Evolutionary conservation across 2,888 invertebrate species (phyloP).

Genomic region (Teleiodes luculella): DNA sequence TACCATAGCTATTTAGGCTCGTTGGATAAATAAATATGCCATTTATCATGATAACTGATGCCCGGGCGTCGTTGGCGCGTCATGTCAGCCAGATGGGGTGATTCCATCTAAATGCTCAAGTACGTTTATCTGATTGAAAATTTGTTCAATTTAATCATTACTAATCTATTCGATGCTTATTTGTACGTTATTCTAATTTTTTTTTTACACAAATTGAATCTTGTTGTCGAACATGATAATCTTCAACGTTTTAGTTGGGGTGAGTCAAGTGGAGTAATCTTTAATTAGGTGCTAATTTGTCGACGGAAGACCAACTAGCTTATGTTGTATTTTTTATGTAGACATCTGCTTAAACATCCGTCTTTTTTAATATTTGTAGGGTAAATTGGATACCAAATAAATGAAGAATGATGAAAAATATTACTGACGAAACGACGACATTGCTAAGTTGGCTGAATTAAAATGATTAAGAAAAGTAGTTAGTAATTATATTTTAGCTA

Average conservation of each 20-base stretch:
- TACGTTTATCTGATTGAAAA: too few relatives aligned
- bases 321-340: slow-evolving; percentile 8
- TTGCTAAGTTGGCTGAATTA: too few relatives aligned
- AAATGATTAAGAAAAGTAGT: too few relatives aligned
- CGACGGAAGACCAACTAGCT: slow-evolving; percentile 22
- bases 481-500: too few relatives aligned
- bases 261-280: slow-evolving; percentile 21
- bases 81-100: slow-evolving; percentile 39
- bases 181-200: too few relatives aligned
- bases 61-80: slow-evolving; percentile 67
- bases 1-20: slow-evolving; percentile 79
- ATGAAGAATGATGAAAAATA: too few relatives aligned
- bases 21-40: slow-evolving; percentile 78
- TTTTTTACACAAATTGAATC: background rate
- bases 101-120: slow-evolving; percentile 47
- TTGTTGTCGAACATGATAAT: background rate
- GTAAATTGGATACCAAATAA: background rate
- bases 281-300: slow-evolving; percentile 34
- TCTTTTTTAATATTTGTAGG: background rate
- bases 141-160: too few relatives aligned
- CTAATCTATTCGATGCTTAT: too few relatives aligned
- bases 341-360: slow-evolving; percentile 10
- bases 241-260: slow-evolving; percentile 3
- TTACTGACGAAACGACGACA: too few relatives aligned
- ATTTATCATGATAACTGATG: slow-evolving; percentile 78